phyloP scores from a whole-genome alignment of 2,113 vertebrate genomes.

The Balaeniceps rex region DNA sequence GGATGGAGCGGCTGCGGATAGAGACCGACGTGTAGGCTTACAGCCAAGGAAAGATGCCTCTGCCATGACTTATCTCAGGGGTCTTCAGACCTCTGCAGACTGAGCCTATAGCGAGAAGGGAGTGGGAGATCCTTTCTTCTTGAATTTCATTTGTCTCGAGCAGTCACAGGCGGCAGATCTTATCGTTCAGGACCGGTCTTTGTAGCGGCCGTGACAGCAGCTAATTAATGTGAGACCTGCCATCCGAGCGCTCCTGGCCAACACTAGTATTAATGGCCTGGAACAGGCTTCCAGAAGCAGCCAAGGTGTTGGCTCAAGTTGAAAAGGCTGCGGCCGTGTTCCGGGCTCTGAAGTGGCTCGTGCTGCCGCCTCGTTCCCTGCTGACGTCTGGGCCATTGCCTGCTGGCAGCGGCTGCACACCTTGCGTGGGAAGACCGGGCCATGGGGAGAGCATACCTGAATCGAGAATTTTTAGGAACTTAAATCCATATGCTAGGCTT shows the following conservation, averaged over 20 bases:
- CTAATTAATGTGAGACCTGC: neutral
- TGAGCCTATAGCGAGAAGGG: fast-evolving
- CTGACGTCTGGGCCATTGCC: neutral
- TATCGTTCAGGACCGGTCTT: fast-evolving
- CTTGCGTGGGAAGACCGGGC: fast-evolving
- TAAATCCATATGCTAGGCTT: neutral
- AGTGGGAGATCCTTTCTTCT: neutral
- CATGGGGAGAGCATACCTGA: neutral
- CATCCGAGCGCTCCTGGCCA: fast-evolving
- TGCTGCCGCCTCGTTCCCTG: neutral
- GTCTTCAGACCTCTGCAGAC: neutral
- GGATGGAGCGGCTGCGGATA: constrained; percentile 89
- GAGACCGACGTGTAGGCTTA: constrained; percentile 80
- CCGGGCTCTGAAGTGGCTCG: fast-evolving
- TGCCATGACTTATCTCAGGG: fast-evolving
- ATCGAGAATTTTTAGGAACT: neutral
- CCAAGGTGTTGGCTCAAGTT: fast-evolving
- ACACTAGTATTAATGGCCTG: fast-evolving
- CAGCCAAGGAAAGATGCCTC: fast-evolving
- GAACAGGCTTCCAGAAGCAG: neutral
- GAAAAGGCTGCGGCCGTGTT: neutral
- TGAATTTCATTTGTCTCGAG: fast-evolving
- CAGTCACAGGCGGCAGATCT: neutral
- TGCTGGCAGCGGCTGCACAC: neutral
- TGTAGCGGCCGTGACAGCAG: neutral